Percentiles rank a stretch among this genome's conserved stretches.
Evolutionary conservation across 2,888 invertebrate species (phyloP).

Genomic region (Philaethria dido): DNA sequence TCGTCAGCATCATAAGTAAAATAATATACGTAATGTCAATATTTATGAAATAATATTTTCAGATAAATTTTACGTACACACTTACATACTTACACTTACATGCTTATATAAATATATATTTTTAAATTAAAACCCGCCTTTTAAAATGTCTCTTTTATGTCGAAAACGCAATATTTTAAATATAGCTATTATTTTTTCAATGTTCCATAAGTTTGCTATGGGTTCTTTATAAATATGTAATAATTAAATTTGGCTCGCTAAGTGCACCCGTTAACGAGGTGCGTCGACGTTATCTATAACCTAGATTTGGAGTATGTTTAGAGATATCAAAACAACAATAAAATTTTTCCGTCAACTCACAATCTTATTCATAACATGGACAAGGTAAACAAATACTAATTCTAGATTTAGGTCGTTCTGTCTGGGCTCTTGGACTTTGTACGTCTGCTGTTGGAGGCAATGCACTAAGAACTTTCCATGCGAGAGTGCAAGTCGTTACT

Average conservation of each 20-base stretch:
- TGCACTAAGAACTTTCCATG: slow-evolving; percentile 41
- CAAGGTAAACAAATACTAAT: slow-evolving; percentile 11
- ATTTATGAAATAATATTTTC: no score
- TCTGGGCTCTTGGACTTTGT: slow-evolving; percentile 70
- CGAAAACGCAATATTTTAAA: no score
- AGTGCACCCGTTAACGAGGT: background rate
- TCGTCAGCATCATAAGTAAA: no score
- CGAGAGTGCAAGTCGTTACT: slow-evolving; percentile 31
- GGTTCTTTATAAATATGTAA: background rate
- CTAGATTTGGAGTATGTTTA: background rate
- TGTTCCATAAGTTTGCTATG: background rate
- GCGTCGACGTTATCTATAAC: background rate
- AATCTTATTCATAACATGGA: background rate
- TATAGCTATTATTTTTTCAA: no score
- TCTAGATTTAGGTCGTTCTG: slow-evolving; percentile 62
- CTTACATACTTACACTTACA: no score
- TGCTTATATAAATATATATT: no score
- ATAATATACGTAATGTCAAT: no score
- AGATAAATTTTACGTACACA: no score
- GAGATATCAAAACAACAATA: slow-evolving; percentile 8
- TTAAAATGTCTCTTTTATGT: no score
- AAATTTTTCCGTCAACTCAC: background rate
- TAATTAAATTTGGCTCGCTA: background rate
- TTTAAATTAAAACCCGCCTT: no score
- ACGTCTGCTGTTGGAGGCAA: slow-evolving; percentile 56